phyloP scores from a whole-genome alignment of 1,140 invertebrate species.

The Drosophila takahashii region DNA sequence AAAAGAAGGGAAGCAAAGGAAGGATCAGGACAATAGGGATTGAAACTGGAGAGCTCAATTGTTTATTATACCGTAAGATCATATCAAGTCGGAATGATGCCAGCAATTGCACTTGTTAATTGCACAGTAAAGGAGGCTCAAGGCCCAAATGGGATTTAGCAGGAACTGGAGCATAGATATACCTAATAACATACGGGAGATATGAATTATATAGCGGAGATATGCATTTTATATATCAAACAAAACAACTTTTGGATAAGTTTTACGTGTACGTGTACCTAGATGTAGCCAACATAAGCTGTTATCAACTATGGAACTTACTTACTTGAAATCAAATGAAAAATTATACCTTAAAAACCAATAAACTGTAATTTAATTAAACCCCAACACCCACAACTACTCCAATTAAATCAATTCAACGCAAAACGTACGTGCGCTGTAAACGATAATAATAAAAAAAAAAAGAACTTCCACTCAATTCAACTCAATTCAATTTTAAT shows the following conservation, averaged over 20 bases:
- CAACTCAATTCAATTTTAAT: constrained; percentile 21
- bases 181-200: constrained; percentile 24
- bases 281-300: constrained; percentile 30
- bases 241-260: constrained; percentile 70
- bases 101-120: constrained; percentile 73
- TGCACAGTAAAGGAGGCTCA: constrained; percentile 29
- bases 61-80: constrained; percentile 35
- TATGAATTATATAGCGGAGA: constrained; percentile 44
- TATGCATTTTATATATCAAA: constrained; percentile 75
- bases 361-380: constrained; percentile 15
- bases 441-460: constrained; percentile 18
- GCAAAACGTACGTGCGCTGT: constrained; percentile 66
- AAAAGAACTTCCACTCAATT: constrained; percentile 12
- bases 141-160: background rate
- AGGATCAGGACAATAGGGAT: constrained; percentile 54
- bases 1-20: background rate
- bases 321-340: constrained; percentile 5
- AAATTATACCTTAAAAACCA: constrained; percentile 8
- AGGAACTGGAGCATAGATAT: constrained; percentile 27
- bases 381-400: too few relatives aligned
- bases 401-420: constrained; percentile 33
- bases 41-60: constrained; percentile 60
- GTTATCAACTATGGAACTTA: constrained; percentile 13
- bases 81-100: constrained; percentile 40
- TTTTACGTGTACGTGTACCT: constrained; percentile 69